phyloP scores from a whole-genome alignment of 2,888 invertebrate species.

The Ennomos quercinarius region DNA sequence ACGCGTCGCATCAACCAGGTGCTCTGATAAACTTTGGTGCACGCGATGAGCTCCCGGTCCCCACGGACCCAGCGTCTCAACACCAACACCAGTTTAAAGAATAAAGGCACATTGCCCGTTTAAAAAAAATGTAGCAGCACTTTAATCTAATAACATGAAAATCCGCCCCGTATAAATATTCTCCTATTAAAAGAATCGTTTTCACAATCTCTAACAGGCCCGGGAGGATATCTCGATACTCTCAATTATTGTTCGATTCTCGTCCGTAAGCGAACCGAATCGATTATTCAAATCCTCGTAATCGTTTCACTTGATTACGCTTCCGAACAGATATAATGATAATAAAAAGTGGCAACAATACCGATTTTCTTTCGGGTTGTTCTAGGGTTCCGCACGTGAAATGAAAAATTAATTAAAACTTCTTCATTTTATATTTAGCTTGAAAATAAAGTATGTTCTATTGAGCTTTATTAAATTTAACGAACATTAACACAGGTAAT shows the following conservation, averaged over 20 bases:
- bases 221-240: slow-evolving; percentile 32
- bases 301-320: slow-evolving; percentile 35
- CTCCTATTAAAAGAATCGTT: slow-evolving; percentile 33
- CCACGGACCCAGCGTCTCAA: no score
- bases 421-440: no score
- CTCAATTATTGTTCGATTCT: slow-evolving; percentile 18
- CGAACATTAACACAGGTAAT: no score
- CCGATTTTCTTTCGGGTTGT: slow-evolving; percentile 16
- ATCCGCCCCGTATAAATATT: slow-evolving; percentile 9
- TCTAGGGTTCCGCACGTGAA: slow-evolving; percentile 9
- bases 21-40: no score
- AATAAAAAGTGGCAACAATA: slow-evolving; percentile 16
- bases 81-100: no score
- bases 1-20: no score
- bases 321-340: slow-evolving; percentile 26
- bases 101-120: no score
- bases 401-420: not conserved
- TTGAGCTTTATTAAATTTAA: no score
- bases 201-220: slow-evolving; percentile 30
- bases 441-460: no score
- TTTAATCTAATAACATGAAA: slow-evolving; percentile 6
- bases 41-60: no score
- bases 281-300: slow-evolving; percentile 39
- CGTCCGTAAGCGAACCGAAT: slow-evolving; percentile 32
- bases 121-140: not conserved